phyloP scores from a whole-genome alignment of 2,888 invertebrate species.

The Arctia plantaginis region DNA sequence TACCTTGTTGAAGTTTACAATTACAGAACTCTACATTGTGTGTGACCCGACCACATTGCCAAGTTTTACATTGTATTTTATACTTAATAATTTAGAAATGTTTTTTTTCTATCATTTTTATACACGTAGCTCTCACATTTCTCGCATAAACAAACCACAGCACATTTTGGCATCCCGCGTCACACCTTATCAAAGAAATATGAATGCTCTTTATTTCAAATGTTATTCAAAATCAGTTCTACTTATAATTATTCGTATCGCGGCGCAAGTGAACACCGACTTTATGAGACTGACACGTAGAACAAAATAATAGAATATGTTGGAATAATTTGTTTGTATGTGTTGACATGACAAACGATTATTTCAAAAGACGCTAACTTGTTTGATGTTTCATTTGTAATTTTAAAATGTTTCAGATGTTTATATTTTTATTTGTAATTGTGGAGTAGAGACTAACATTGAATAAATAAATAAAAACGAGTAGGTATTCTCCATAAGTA shows the following conservation, averaged over 20 bases:
- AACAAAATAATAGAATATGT: neutral
- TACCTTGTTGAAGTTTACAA: too few relatives aligned
- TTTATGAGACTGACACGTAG: neutral
- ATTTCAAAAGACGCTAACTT: neutral
- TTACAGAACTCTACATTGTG: neutral
- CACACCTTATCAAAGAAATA: neutral
- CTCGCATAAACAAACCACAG: neutral
- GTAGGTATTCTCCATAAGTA: too few relatives aligned
- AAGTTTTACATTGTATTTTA: neutral
- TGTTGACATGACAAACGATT: neutral
- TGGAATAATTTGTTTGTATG: neutral
- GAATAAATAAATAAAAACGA: neutral
- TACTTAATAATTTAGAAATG: neutral
- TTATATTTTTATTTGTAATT: neutral
- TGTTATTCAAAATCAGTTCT: constrained; percentile 3
- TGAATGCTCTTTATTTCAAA: neutral
- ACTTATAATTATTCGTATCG: neutral
- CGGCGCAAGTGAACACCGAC: neutral
- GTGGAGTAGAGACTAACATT: neutral
- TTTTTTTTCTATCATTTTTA: neutral
- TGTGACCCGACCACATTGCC: neutral
- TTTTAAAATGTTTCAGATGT: neutral
- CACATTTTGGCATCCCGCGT: neutral
- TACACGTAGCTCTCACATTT: neutral
- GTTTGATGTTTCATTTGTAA: neutral